Base-by-base conservation (phyloP, 2,888 invertebrate genomes). In the Rhagonycha fulva region DNA sequence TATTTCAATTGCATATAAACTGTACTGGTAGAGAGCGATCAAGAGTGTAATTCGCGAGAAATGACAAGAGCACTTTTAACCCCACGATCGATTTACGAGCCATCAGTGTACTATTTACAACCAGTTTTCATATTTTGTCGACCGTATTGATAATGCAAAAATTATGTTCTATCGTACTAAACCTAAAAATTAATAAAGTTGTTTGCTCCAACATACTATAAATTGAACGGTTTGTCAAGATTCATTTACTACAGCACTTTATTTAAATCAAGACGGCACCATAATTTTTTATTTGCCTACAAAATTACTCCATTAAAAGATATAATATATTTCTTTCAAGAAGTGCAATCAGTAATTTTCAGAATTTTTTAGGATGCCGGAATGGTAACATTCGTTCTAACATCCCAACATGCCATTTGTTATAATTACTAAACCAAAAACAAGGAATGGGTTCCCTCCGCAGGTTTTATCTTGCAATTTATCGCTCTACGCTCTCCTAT, bases 391-490 rank as follows among this genome's bases (percentile, higher is more conserved):
- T 71, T 62, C 77, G 70, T 71, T 72, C 67, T 47, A 32, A 67
- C 74, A 75, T 70, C 77, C 72, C 81, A 81, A 79, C 78, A 82
- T 83, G 84, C 84, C 86, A 83, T 86, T 86, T 84, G 85, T 86
- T 86, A 86, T 85, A 86, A 86, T 86, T 86, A 86, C 86, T 84
- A 85, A 86, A 85, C 86, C 86, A 85, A 86, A 86, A 86, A 85
- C 86, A 85, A 85, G 85, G 84, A 85, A 84, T 82, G 83, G 84
- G 83, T 83, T 82, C 84, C 84, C 83, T 80, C 80, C 78, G 84
- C 83, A 84, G 84, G 86, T 85, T 86, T 86, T 86, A 86, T 86
- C 86, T 84, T 82, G 82, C 85, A 84, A 86, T 86, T 86, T 86
- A 86, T 86, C 85, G 85, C 80, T 82, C 81, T 82, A 82, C 85